phyloP scores from a whole-genome alignment of 2,113 vertebrate genomes.

The Hipposideros armiger region DNA sequence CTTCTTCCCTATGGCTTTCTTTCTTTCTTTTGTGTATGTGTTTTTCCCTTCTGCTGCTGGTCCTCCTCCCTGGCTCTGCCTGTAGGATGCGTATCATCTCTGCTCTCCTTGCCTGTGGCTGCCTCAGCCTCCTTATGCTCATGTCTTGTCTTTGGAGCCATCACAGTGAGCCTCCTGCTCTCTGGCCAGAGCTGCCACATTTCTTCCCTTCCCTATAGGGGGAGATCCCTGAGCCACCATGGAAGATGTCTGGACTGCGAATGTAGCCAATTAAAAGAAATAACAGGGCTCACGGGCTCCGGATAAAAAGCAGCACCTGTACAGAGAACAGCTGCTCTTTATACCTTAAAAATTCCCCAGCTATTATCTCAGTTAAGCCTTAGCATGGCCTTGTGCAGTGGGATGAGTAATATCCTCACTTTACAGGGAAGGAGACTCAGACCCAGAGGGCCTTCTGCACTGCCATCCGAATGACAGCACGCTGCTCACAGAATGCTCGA shows the following conservation, averaged over 20 bases:
- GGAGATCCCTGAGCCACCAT: neutral
- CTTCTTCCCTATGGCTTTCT: neutral
- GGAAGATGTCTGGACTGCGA: neutral
- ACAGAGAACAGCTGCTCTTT: neutral
- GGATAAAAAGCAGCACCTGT: neutral
- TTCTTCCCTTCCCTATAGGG: accelerated
- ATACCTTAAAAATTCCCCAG: neutral
- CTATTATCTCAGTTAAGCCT: neutral
- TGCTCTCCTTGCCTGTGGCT: neutral
- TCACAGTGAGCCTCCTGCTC: neutral
- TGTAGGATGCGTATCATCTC: neutral
- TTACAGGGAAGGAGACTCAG: neutral
- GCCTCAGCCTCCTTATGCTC: neutral
- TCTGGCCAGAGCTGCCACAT: accelerated
- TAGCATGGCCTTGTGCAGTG: neutral
- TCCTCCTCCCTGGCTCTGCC: neutral
- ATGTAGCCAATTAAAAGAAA: neutral
- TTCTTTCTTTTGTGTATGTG: neutral
- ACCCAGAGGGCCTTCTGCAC: neutral
- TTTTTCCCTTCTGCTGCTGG: neutral
- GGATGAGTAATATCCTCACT: neutral
- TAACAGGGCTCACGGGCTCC: neutral
- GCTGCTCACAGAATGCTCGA: neutral
- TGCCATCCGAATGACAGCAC: neutral
- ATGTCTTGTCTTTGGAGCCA: neutral